Percentiles rank a stretch among this genome's conserved stretches.
Evolutionary conservation across 2,113 vertebrate species (phyloP).

Genomic region (Gambusia affinis): DNA sequence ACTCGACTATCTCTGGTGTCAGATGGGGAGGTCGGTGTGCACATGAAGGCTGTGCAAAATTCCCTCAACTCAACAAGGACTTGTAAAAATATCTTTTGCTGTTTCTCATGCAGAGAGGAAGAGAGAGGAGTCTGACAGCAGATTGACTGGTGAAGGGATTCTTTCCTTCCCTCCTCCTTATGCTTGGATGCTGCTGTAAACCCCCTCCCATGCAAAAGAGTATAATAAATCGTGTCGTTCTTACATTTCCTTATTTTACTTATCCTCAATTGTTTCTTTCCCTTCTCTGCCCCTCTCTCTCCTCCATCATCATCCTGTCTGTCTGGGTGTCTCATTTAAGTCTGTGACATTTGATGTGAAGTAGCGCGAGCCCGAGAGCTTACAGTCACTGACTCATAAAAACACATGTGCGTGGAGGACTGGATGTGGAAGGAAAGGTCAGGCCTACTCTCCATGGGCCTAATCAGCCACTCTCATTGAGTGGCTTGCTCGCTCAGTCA

Average conservation of each 20-base stretch:
- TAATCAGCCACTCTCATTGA: conserved; percentile 79
- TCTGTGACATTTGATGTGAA: conserved; percentile 78
- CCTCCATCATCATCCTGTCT: conserved; percentile 9
- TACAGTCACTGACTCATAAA: conserved; percentile 71
- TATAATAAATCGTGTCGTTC: neutral
- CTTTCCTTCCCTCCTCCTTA: neutral
- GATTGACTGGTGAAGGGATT: conserved; percentile 54
- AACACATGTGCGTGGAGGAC: conserved; percentile 65
- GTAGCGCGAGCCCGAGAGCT: conserved; percentile 58
- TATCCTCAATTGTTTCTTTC: neutral
- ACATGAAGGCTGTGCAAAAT: conserved; percentile 42
- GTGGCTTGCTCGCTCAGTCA: conserved; percentile 66
- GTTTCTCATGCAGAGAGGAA: conserved; percentile 52
- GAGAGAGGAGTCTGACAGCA: conserved; percentile 15
- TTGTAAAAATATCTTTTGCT: conserved; percentile 59
- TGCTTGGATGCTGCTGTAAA: conserved; percentile 2
- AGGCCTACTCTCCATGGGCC: conserved; percentile 73
- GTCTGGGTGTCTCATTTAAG: conserved; percentile 65
- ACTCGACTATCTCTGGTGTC: conserved; percentile 48
- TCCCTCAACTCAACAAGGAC: conserved; percentile 47
- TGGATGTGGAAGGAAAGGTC: conserved; percentile 78
- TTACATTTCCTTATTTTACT: neutral
- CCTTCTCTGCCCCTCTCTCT: no score
- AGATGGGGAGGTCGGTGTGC: conserved; percentile 29
- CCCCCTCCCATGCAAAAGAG: neutral